Conservation (phyloP, 2,113 vertebrate species). For the Nibea albiflora region DNA sequence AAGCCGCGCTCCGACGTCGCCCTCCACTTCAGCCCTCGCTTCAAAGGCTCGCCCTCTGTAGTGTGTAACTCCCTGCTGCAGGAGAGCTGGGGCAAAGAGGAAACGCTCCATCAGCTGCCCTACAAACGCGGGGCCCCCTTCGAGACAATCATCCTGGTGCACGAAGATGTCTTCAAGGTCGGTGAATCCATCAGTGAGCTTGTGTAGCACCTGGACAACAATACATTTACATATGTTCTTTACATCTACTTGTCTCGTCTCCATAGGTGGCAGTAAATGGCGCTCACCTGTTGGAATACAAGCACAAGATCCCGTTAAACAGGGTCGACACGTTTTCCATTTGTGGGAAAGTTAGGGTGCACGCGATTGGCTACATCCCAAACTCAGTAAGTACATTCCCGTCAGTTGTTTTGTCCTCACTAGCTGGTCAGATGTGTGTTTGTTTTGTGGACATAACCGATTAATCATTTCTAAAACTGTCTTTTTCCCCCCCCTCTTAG, state of each 20-base stretch:
- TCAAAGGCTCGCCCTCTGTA: conserved; percentile 84
- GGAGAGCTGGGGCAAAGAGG: conserved; percentile 92
- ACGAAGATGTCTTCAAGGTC: conserved; percentile 92
- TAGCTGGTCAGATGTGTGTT: neutral
- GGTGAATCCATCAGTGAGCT: conserved; percentile 19
- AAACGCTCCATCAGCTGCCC: conserved; percentile 90
- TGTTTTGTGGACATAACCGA: neutral
- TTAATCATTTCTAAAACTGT: conserved; percentile 9
- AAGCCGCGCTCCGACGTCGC: conserved; percentile 93
- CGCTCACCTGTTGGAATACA: conserved; percentile 89
- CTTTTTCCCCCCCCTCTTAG: conserved; percentile 53
- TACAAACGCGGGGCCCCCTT: conserved; percentile 90
- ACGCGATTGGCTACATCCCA: conserved; percentile 87
- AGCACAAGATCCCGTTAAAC: conserved; percentile 87
- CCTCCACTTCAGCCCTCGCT: conserved; percentile 94
- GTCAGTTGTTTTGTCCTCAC: neutral
- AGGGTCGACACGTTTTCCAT: conserved; percentile 92
- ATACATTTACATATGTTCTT: no score
- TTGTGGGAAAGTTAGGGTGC: conserved; percentile 89
- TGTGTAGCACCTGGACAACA: neutral
- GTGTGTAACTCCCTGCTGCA: conserved; percentile 91
- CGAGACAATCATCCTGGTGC: conserved; percentile 90
- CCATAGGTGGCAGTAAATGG: conserved; percentile 94
- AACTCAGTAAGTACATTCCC: conserved; percentile 84
- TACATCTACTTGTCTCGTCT: neutral